phyloP scores from a whole-genome alignment of 2,113 vertebrate species.

The Holacanthus passer region DNA sequence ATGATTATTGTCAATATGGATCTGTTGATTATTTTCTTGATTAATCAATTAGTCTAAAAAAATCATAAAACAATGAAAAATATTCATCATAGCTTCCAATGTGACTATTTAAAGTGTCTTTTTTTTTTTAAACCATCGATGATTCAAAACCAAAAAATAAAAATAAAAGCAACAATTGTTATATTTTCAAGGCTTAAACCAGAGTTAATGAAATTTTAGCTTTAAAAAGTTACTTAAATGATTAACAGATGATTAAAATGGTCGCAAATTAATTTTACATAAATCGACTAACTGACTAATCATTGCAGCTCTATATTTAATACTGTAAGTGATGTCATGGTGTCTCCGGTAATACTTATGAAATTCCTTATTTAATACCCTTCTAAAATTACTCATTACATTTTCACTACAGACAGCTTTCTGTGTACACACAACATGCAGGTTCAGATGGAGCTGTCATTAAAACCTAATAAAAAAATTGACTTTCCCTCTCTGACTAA shows the following conservation, averaged over 20 bases:
- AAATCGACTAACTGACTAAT: neutral
- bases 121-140: neutral
- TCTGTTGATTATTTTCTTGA: too few species aligned
- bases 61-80: neutral
- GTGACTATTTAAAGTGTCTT: neutral
- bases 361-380: slow-evolving; percentile 4
- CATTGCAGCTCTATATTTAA: neutral
- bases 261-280: neutral
- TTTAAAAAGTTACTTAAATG: neutral
- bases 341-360: slow-evolving; percentile 4
- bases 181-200: neutral
- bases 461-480: slow-evolving; percentile 1
- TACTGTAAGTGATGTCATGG: neutral
- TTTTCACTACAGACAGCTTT: neutral
- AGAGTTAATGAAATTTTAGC: neutral
- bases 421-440: neutral
- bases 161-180: neutral
- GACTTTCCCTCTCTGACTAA: slow-evolving; percentile 26
- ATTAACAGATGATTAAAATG: slow-evolving; percentile 11
- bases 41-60: neutral
- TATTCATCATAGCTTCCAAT: neutral
- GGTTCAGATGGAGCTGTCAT: neutral
- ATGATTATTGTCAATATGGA: neutral
- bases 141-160: neutral
- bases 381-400: slow-evolving; percentile 8